Evolutionary conservation across 2,113 vertebrate species (phyloP).

Genomic region (Syrmaticus mikado): DNA sequence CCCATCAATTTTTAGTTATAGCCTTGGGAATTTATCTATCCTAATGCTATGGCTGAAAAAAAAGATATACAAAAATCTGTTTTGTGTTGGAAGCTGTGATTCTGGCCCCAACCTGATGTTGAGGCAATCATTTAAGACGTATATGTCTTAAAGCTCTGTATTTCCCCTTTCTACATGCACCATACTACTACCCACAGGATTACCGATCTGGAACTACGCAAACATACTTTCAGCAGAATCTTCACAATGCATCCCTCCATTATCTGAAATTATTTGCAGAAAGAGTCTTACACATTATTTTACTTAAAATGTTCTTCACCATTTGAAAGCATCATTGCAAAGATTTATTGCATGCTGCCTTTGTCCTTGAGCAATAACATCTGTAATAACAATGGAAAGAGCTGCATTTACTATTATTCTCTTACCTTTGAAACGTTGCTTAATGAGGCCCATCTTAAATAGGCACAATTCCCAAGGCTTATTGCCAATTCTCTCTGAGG

Average conservation of each 20-base stretch:
- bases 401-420: not conserved
- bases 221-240: not conserved
- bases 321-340: not conserved
- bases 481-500: slow-evolving; percentile 3
- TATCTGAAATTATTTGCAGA: not conserved
- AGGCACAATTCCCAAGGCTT: not conserved
- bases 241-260: not conserved
- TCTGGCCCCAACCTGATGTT: not conserved
- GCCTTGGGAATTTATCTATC: not conserved
- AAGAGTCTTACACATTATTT: not conserved
- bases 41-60: not conserved
- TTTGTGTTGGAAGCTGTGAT: not conserved
- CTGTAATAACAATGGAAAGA: not conserved
- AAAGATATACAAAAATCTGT: not conserved
- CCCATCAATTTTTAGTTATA: not conserved
- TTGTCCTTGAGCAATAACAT: not conserved
- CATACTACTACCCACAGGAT: not conserved
- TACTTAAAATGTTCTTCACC: not conserved
- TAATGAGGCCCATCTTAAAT: slow-evolving; percentile 37
- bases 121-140: not conserved
- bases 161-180: not conserved
- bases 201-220: not conserved
- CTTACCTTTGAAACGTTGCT: slow-evolving; percentile 4
- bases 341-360: not conserved
- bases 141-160: not conserved